A percentile compares a stretch with the other conserved stretches of the same genome.
Conservation (phyloP, 1,140 invertebrate genomes). For the Dreissena polymorpha region DNA sequence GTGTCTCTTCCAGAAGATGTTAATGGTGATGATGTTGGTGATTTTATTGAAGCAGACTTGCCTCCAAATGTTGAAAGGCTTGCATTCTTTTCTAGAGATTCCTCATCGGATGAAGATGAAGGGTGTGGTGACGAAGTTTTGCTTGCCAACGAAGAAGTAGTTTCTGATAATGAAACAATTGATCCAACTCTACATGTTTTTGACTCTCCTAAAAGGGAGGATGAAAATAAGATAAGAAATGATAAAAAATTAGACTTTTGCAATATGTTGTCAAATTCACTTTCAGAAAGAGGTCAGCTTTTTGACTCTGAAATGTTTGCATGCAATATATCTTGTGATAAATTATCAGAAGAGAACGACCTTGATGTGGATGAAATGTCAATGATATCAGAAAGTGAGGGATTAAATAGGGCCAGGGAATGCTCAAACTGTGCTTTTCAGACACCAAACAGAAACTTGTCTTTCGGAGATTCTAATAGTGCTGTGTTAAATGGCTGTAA, state of each 20-base stretch:
- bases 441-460: constrained; percentile 5
- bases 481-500: neutral
- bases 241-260: neutral
- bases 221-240: constrained; percentile 25
- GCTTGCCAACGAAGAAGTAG: constrained; percentile 34
- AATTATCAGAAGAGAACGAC: constrained; percentile 37
- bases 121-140: constrained; percentile 56
- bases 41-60: constrained; percentile 76
- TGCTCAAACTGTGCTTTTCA: constrained; percentile 22
- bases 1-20: neutral
- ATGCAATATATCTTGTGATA: constrained; percentile 55
- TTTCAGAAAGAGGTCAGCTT: constrained; percentile 19
- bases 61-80: constrained; percentile 66
- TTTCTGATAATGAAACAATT: constrained; percentile 57
- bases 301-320: constrained; percentile 1
- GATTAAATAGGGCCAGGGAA: constrained; percentile 4
- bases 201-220: constrained; percentile 30
- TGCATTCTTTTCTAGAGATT: constrained; percentile 70
- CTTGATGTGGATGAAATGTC: constrained; percentile 10
- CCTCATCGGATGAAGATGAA: constrained; percentile 69
- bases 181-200: constrained; percentile 44
- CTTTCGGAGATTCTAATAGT: constrained; percentile 22
- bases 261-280: constrained; percentile 21
- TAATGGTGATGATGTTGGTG: constrained; percentile 71
- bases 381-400: constrained; percentile 9